A percentile compares a stretch with the other conserved stretches of the same genome.
Conservation (phyloP, 2,888 invertebrate species). For the Matsumyia berberina region DNA sequence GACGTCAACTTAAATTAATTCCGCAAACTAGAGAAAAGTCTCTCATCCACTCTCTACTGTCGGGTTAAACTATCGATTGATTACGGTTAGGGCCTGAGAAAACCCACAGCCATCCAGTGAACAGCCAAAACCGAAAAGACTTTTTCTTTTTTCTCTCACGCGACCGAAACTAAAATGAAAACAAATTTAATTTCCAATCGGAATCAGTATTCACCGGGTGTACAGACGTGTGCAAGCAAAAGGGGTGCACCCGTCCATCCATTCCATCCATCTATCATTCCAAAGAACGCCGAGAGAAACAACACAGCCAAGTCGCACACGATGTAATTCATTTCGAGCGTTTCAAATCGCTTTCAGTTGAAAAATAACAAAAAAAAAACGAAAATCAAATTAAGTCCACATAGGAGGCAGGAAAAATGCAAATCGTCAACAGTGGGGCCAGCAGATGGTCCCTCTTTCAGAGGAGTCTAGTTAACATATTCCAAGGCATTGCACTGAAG, state of each 20-base stretch:
- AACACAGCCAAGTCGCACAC: not conserved
- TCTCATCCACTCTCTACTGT: too few species aligned
- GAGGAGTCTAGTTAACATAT: too few species aligned
- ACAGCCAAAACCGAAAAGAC: slow-evolving; percentile 28
- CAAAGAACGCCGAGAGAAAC: slow-evolving; percentile 15
- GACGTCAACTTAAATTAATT: slow-evolving; percentile 22
- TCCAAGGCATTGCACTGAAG: too few species aligned
- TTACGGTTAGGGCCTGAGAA: slow-evolving; percentile 19
- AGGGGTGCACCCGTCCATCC: slow-evolving; percentile 38
- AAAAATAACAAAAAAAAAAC: slow-evolving; percentile 1
- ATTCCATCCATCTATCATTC: slow-evolving; percentile 31
- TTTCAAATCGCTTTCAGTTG: slow-evolving; percentile 24
- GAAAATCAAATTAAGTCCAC: slow-evolving; percentile 12
- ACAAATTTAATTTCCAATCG: slow-evolving; percentile 57
- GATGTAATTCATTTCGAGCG: slow-evolving; percentile 1
- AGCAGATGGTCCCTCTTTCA: too few species aligned
- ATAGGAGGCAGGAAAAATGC: not conserved
- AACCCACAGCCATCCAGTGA: not conserved
- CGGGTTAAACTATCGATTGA: too few species aligned
- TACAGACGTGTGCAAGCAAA: slow-evolving; percentile 28
- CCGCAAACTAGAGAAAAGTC: not conserved
- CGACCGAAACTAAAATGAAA: slow-evolving; percentile 40
- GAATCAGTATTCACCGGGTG: slow-evolving; percentile 68
- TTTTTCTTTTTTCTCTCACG: slow-evolving; percentile 64
- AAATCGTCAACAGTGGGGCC: slow-evolving; percentile 2